Conservation (phyloP, 2,113 vertebrate species). For the Dissostichus mawsoni region DNA sequence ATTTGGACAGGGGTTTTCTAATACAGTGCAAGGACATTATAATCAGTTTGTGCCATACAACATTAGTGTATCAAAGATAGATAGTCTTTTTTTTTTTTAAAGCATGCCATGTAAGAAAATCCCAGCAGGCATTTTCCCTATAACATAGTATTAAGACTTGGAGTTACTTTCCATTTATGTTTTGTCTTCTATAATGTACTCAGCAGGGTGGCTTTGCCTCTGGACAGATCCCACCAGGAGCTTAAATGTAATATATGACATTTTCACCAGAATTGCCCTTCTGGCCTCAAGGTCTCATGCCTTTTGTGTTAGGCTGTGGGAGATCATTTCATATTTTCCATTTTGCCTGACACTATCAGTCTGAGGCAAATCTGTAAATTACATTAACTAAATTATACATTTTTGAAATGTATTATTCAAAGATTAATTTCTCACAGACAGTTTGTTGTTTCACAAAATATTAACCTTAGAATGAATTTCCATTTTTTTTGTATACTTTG, state of each 20-base stretch:
- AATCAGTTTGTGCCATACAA: not conserved
- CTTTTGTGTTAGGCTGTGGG: conserved; percentile 33
- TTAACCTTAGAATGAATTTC: conserved; percentile 63
- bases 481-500: conserved; percentile 69
- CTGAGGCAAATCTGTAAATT: conserved; percentile 60
- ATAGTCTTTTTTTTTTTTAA: too few relatives aligned
- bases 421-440: conserved; percentile 65
- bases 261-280: conserved; percentile 51
- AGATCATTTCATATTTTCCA: conserved; percentile 59
- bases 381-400: conserved; percentile 78
- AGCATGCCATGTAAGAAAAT: not conserved
- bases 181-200: conserved; percentile 46
- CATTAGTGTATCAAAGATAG: not conserved
- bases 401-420: conserved; percentile 74
- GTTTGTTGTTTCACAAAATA: conserved; percentile 73
- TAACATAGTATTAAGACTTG: conserved; percentile 4
- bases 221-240: conserved; percentile 44
- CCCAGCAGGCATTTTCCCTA: conserved; percentile 28
- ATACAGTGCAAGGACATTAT: not conserved
- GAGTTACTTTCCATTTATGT: not conserved
- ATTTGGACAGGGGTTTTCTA: not conserved
- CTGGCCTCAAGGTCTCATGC: conserved; percentile 48
- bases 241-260: conserved; percentile 65
- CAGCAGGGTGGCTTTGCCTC: conserved; percentile 40
- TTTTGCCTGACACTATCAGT: conserved; percentile 49